Percentiles rank a stretch among this genome's conserved stretches.
These are phyloP conservation scores for Popillia japonica DNA, from an alignment of 1,140 invertebrate genomes.

Conservation along the genomic window DNA sequence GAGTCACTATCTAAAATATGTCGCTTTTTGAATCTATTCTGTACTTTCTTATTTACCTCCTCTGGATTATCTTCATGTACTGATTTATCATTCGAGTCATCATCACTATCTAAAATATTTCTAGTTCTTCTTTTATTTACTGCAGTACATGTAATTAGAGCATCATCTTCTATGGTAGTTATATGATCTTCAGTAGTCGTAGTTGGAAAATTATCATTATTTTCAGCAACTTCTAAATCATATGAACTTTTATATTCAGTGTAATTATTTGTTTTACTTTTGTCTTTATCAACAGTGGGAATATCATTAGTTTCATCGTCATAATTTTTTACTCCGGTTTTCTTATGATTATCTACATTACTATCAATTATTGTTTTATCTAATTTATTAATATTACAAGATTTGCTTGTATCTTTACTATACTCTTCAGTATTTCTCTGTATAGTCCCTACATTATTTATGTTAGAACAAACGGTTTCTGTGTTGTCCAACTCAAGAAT, in stretches of 20 bases:
- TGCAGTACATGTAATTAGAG: neutral
- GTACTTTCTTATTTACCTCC: neutral
- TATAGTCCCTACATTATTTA: neutral
- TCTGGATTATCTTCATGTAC: neutral
- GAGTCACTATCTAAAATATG: slow-evolving; percentile 49
- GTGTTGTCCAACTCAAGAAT: neutral
- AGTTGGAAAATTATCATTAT: neutral
- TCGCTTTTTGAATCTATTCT: neutral
- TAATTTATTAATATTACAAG: neutral
- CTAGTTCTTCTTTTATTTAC: neutral
- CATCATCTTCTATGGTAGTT: neutral
- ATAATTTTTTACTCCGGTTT: no score
- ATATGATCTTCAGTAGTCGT: neutral
- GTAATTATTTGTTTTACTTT: neutral
- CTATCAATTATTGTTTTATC: neutral
- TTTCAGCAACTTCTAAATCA: neutral
- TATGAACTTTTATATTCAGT: neutral
- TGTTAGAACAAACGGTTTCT: neutral
- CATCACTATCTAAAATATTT: neutral
- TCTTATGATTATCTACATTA: no score
- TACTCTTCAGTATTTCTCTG: neutral
- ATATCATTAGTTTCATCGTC: neutral
- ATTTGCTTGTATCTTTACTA: neutral
- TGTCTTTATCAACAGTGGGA: neutral
- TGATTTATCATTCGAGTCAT: neutral